A percentile compares a stretch with the other conserved stretches of the same genome.
These are phyloP conservation scores for Denticeps clupeoides DNA, from an alignment of 2,797 vertebrate species.

Conservation along the genomic window DNA sequence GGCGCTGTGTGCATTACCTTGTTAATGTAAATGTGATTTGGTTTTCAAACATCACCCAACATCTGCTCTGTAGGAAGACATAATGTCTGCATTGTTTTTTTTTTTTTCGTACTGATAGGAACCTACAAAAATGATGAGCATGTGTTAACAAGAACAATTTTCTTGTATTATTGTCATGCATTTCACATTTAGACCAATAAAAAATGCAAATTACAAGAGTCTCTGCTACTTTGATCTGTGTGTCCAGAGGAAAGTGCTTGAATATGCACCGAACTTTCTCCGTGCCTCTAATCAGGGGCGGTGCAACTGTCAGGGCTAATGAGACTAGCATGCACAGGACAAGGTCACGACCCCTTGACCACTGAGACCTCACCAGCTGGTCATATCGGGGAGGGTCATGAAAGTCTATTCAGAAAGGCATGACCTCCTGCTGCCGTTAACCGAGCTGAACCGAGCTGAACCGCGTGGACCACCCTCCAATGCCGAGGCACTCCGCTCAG, in stretches of 20 bases:
- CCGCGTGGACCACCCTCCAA: conserved; percentile 2
- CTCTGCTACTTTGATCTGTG: too few relatives aligned
- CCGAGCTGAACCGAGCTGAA: background rate
- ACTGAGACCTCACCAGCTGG: conserved; percentile 1
- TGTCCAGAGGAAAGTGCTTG: background rate
- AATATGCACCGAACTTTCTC: background rate
- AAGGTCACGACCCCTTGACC: conserved; percentile 1
- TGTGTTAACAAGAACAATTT: too few relatives aligned
- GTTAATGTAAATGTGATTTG: too few relatives aligned
- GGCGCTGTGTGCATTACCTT: too few relatives aligned
- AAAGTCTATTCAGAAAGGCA: background rate
- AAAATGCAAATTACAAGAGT: too few relatives aligned
- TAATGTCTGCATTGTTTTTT: too few relatives aligned
- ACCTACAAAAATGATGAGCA: too few relatives aligned
- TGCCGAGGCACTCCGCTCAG: background rate
- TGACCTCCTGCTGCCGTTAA: background rate
- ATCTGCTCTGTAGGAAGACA: too few relatives aligned
- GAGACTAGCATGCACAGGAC: background rate
- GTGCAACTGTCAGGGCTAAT: background rate
- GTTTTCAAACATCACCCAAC: too few relatives aligned
- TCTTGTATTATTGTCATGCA: too few relatives aligned
- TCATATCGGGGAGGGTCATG: conserved; percentile 2
- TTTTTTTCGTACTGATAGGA: too few relatives aligned
- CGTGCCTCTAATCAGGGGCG: background rate
- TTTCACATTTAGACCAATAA: too few relatives aligned